Base-by-base conservation (phyloP, 2,888 invertebrate species). In the Germaria angustata region DNA sequence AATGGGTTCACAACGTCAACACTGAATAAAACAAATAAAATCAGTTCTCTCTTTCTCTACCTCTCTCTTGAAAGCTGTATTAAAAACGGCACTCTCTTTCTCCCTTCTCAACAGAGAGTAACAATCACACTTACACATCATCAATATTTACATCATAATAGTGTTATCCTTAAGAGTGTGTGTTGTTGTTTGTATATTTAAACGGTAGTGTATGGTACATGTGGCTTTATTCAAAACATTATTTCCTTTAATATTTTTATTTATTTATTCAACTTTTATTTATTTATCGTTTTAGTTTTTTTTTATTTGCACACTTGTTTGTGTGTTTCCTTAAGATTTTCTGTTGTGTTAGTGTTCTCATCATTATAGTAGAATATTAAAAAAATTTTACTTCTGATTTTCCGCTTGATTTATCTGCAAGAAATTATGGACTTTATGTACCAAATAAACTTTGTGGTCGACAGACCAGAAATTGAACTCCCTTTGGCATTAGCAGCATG, bases 331-430 rank as follows among this genome's bases (percentile, higher is more conserved):
- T n/a, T n/a, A n/a, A n/a, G n/a, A n/a, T n/a, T n/a, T n/a, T n/a
- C n/a, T n/a, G 55, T 28, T 28, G 65, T 69, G 44, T 84, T 61
- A 39, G 65, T 75, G 75, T 72, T 77, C 77, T 41, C 71, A 71
- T 57, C 81, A 77, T 80, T 75, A 79, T 61, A 80, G 85, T 86
- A 85, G 84, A 77, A 87, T 84, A 86, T 80, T 75, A 71, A 66
- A 46, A 80, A 78, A 80, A 80, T 76, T 59, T 78, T 77, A 63
- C 86, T 88, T 87, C 86, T 87, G 86, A 87, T 87, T 87, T 88
- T 88, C 85, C 85, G 86, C 87, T 86, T 87, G 87, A 89, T 88
- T 87, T 87, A 87, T 88, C 88, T 87, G 85, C 85, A 85, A 83
- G 84, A 86, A 87, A 85, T 87, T 87, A 86, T 87, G 84, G 85